Percentiles rank a stretch among this genome's conserved stretches.
Conservation (phyloP, 92 coral and sea anemone species). For the Actinostola sp. region DNA sequence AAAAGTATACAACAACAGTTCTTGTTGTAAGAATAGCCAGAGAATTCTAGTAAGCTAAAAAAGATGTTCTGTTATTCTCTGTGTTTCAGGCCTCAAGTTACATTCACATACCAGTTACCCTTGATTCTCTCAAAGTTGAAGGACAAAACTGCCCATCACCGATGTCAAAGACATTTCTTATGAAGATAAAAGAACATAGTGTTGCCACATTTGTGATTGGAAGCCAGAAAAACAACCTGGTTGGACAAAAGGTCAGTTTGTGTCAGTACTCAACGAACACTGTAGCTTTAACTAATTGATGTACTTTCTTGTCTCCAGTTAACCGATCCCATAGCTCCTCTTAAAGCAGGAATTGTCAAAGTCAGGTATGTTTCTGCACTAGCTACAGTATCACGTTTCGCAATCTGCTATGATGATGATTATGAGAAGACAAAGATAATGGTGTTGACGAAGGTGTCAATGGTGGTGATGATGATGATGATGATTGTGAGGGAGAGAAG, state of each 20-base stretch:
- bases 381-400: too few species aligned
- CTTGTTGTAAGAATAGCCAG: too few species aligned
- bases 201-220: slow-evolving; percentile 74
- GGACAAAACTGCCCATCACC: slow-evolving; percentile 73
- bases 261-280: too few species aligned
- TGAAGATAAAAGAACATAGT: slow-evolving; percentile 73
- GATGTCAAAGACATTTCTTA: slow-evolving; percentile 48
- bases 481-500: too few species aligned
- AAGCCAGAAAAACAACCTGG: slow-evolving; percentile 48
- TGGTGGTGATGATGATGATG: too few species aligned
- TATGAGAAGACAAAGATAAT: too few species aligned
- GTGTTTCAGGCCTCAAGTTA: slow-evolving; percentile 71
- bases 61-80: neutral
- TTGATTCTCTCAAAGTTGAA: slow-evolving; percentile 64
- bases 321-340: slow-evolving; percentile 57
- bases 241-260: slow-evolving; percentile 69
- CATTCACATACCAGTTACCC: slow-evolving; percentile 74
- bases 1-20: too few species aligned
- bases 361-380: too few species aligned
- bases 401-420: too few species aligned
- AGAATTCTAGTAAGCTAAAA: neutral
- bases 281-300: too few species aligned
- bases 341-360: slow-evolving; percentile 71
- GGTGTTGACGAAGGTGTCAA: too few species aligned
- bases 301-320: slow-evolving; percentile 3